Base-by-base conservation (phyloP, 2,888 invertebrate species). In the Rotaria magnacalcarata region DNA sequence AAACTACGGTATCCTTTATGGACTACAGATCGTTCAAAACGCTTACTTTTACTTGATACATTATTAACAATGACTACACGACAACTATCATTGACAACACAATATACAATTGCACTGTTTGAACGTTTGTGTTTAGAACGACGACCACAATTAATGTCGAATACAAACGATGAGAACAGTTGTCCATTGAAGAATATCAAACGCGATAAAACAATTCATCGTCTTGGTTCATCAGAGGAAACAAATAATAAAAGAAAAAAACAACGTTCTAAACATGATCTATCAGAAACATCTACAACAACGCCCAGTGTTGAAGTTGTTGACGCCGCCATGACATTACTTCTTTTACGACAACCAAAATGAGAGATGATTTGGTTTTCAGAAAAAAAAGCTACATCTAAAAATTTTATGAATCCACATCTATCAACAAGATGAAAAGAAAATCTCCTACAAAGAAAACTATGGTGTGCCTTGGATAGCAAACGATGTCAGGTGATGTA, bases 1-100 rank as follows among this genome's bases (percentile, higher is more conserved):
- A 80, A 80, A 80, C n/a, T 80, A 80, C 80, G 80, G 24, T 80
- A 80, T 80, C 80, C 80, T n/a, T n/a, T 80, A 80, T 80, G 80
- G 80, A 80, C 80, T n/a, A 47, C 47, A 41, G 80, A 80, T 47
- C 43, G 47, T 47, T 47, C 80, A 47, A 80, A 47, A 80, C 80
- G 80, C 47, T 80, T n/a, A 80, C 80, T 80, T 24, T n/a, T 80
- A 80, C 47, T 80, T n/a, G 80, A 80, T 24, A 80, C 80, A 47
- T 47, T 80, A 47, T 47, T 80, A 80, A 80, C 80, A 24, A 80
- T 80, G 80, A 80, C 47, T 80, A 47, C 43, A 24, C 21, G 47
- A n/a, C 80, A 80, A 80, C n/a, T 80, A 80, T 80, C 80, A 47
- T 47, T 80, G n/a, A 80, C 43, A 43, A 80, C 21, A 24, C 47